phyloP scores from a whole-genome alignment of 1,140 invertebrate species.

The Chironomus striatipennis region DNA sequence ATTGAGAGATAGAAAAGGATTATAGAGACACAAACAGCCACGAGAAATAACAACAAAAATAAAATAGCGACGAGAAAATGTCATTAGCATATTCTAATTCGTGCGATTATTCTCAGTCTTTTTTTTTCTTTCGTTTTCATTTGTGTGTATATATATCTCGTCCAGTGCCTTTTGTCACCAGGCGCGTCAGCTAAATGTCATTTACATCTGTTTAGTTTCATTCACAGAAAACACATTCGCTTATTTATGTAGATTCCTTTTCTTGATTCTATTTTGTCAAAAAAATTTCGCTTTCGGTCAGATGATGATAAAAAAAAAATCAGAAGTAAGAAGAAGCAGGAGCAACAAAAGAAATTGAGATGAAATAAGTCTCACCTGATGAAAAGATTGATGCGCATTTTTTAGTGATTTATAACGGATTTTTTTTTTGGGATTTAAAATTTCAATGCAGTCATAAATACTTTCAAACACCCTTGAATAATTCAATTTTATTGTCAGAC shows the following conservation, averaged over 20 bases:
- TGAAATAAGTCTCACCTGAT: too few relatives aligned
- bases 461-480: too few relatives aligned
- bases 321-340: not conserved
- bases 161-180: not conserved
- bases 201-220: conserved; percentile 22
- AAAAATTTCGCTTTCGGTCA: not conserved
- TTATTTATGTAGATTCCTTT: not conserved
- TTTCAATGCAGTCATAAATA: too few relatives aligned
- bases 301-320: not conserved
- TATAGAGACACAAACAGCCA: not conserved
- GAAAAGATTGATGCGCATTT: too few relatives aligned
- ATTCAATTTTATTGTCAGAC: too few relatives aligned
- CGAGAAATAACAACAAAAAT: not conserved
- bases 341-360: too few relatives aligned
- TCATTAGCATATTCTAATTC: conserved; percentile 9
- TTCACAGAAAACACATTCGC: not conserved
- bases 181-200: not conserved
- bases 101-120: not conserved
- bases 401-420: too few relatives aligned
- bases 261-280: not conserved
- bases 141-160: not conserved
- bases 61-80: not conserved
- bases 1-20: conserved; percentile 13
- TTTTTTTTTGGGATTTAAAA: too few relatives aligned
- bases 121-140: not conserved